phyloP scores from a whole-genome alignment of 1,140 invertebrate genomes.

The Gryon sp. region DNA sequence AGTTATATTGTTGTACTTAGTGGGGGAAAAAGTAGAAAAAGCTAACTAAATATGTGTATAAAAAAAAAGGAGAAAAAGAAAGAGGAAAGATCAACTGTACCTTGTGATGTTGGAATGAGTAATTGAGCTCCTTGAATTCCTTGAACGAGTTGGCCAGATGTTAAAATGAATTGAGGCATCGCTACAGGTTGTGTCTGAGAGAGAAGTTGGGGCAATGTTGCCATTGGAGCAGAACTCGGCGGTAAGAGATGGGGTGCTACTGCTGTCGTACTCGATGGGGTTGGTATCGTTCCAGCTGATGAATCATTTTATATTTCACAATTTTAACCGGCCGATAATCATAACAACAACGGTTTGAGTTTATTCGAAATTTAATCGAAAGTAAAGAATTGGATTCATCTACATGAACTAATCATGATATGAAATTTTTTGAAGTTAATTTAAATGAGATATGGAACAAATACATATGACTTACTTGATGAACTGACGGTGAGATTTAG shows the following conservation, averaged over 20 bases:
- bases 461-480: constrained; percentile 81
- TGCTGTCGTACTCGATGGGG: constrained; percentile 77
- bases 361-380: too few species aligned
- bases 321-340: constrained; percentile 47
- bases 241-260: constrained; percentile 75
- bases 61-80: constrained; percentile 5
- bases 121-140: constrained; percentile 95
- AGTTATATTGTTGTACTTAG: too few species aligned
- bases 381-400: too few species aligned
- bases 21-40: too few species aligned
- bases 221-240: constrained; percentile 76
- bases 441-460: background rate
- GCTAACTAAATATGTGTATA: background rate
- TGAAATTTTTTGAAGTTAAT: too few species aligned
- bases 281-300: constrained; percentile 76
- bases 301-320: constrained; percentile 61
- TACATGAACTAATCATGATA: too few species aligned
- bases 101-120: constrained; percentile 95
- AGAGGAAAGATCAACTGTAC: constrained; percentile 78
- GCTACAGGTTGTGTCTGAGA: constrained; percentile 85
- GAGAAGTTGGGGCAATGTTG: constrained; percentile 80
- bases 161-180: constrained; percentile 93
- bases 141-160: constrained; percentile 93
- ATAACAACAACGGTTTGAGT: too few species aligned
- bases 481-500: constrained; percentile 89